Base-by-base conservation (phyloP, 2,797 vertebrate genomes). In the Phrynocephalus vlangalii region DNA sequence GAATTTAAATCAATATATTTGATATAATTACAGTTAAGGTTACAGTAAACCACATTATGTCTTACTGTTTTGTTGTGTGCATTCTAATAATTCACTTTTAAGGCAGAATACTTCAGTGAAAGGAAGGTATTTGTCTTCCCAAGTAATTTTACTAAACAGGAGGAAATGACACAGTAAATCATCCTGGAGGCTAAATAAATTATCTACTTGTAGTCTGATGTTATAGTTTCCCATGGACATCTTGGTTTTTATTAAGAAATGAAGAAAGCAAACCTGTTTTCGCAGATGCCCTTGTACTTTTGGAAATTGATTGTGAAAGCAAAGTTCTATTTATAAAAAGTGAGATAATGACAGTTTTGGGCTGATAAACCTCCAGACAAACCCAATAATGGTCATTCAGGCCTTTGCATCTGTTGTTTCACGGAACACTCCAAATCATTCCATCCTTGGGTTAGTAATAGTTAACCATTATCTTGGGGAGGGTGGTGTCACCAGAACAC, bases 1-100 rank as follows among this genome's bases (percentile, higher is more conserved):
- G 95, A 94, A 91, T 95, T 95, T 89, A 96, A 96, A 94, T 96
- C 95, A 96, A 95, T 95, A 92, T 92, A 95, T 95, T 93, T 96
- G 87, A 96, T 96, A 94, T 93, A 95, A 95, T 96, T 95, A 93
- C 87, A 96, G 91, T 95, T 95, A 96, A 95, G 48, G 48, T 96
- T 97, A 95, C 89, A 95, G 92, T 95, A 96, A 95, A 94, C 82
- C 89, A 82, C 76, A 93, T 90, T 94, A 92, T 92, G 84, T 75
- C 93, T 95, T 95, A 92, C 86, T 94, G 89, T 93, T 92, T 88
- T 94, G 91, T 94, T 94, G 94, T 95, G 93, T 91, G 94, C 71
- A 93, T 96, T 94, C 95, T 94, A 95, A 93, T 94, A 94, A 94
- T 91, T 88, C 82, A 90, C 78, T 92, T 94, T 96, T 92, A 83